A percentile compares a stretch with the other conserved stretches of the same genome.
phyloP scores from a whole-genome alignment of 2,797 vertebrate species.

The Otus scops region DNA sequence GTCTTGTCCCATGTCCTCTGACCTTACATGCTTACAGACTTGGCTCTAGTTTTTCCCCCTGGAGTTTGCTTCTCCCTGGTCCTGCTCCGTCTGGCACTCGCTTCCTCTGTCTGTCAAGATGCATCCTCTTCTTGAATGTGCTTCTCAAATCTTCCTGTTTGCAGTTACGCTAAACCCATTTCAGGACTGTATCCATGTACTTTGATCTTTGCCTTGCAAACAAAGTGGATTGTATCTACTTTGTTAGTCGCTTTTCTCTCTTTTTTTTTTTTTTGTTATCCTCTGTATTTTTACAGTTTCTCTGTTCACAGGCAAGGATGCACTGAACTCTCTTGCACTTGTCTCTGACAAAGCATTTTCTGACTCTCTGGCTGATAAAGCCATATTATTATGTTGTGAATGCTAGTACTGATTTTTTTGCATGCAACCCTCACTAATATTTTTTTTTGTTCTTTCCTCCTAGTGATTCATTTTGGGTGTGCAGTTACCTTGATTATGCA shows the following conservation, averaged over 20 bases:
- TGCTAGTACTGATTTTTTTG: not conserved
- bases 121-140: not conserved
- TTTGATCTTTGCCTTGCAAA: not conserved
- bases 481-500: not conserved
- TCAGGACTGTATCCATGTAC: not conserved
- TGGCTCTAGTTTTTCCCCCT: not conserved
- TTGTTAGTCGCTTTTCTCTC: not conserved
- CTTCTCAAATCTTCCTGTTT: not conserved
- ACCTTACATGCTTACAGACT: not conserved
- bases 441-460: not conserved
- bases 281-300: not conserved
- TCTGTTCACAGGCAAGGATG: not conserved
- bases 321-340: not conserved
- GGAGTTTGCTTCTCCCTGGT: not conserved
- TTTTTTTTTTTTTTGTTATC: not conserved
- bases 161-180: not conserved
- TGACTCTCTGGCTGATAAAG: not conserved
- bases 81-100: not conserved
- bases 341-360: not conserved
- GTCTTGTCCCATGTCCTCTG: not conserved
- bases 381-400: not conserved
- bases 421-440: not conserved
- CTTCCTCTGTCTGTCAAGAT: not conserved
- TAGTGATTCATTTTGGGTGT: not conserved
- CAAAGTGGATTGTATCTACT: not conserved